Base-by-base conservation (phyloP, 2,113 vertebrate species). In the Salvelinus namaycush region DNA sequence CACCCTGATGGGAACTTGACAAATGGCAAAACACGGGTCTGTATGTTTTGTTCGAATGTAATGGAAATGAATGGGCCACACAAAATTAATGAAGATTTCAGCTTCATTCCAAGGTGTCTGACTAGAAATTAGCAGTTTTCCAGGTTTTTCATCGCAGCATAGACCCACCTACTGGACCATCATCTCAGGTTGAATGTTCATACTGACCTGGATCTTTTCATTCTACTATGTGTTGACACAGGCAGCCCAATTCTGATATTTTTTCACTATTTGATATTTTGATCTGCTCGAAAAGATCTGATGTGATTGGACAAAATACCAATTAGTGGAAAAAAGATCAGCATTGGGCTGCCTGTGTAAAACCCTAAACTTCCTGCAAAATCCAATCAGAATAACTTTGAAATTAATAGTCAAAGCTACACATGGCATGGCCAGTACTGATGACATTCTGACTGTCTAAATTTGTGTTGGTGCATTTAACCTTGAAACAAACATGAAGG, bases 121-220 rank as follows among this genome's bases (percentile, higher is more conserved):
- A 44, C 39, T 44, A 69, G 20, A 18, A 39, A 86, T 81, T 78
- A 86, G 86, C 69, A 76, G 8, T 88, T 89, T 90, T 85, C 88
- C 81, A 66, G 83, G 75, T 68, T 2, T 68, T 71, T 60, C 49
- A 3, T 70, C 68, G 74, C 84, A 4, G 83, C 83, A 89, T 86
- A 85, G 79, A 87, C 83, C 31, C 72, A 78, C 81, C 60, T 39
- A 64, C 70, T 22, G 76, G 74, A 51, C 73, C 77, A 14, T 75
- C 76, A 1, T 72, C 76, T 57, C 54, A 74, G 72, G 77, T 83
- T 80, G 75, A 22, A 51, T 0, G 2, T 13, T 26, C 75, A 75
- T 44, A 44, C 3, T 34, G 29, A 34, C 60, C 57, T 72, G 48
- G 44, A 76, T 26, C 44, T 79, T 87, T 79, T 76, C 76, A 31